Conservation (phyloP, 2,888 invertebrate genomes). For the Noctua fimbriata region DNA sequence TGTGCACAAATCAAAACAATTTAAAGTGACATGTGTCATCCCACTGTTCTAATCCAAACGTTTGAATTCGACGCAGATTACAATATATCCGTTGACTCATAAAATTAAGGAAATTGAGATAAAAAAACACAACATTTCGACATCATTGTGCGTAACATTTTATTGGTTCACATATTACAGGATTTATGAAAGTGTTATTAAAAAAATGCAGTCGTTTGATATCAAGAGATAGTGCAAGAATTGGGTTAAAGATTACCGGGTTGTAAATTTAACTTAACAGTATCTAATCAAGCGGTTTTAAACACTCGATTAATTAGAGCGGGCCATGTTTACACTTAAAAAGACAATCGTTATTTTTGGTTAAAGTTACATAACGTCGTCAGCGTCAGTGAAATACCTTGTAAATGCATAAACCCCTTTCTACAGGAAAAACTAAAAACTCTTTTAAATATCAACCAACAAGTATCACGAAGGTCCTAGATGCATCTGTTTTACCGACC, state of each 20-base stretch:
- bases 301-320: conserved; percentile 61
- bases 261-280: conserved; percentile 58
- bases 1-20: background rate
- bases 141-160: background rate
- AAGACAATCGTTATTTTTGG: conserved; percentile 19
- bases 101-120: conserved; percentile 32
- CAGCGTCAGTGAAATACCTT: too few relatives aligned
- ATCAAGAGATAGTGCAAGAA: conserved; percentile 56
- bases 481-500: too few relatives aligned
- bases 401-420: too few relatives aligned
- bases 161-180: background rate
- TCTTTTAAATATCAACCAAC: too few relatives aligned
- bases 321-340: conserved; percentile 21
- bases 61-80: conserved; percentile 22
- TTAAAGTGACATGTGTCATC: background rate
- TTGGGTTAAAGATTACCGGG: conserved; percentile 64
- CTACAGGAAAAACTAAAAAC: too few relatives aligned
- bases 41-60: background rate
- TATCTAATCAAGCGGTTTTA: conserved; percentile 65
- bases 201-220: conserved; percentile 34
- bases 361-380: conserved; percentile 1
- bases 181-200: conserved; percentile 11
- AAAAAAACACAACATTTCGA: conserved; percentile 18
- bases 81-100: conserved; percentile 40
- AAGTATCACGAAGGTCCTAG: too few relatives aligned